Evolutionary conservation across 2,888 invertebrate species (phyloP).

Genomic region (Lamellibrachia satsuma): DNA sequence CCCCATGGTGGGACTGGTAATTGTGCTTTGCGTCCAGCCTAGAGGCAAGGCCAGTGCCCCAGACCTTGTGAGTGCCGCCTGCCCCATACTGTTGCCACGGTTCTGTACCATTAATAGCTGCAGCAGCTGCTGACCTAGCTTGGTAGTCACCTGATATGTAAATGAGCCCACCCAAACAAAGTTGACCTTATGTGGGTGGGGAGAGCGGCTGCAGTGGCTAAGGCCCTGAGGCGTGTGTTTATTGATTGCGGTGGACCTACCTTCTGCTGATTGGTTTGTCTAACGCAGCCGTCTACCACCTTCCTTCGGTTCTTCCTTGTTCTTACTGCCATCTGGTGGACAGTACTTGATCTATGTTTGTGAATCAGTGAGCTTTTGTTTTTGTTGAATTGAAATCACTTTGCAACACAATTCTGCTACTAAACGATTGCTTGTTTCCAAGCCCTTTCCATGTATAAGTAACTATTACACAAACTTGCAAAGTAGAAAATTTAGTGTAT

Average conservation of each 20-base stretch:
- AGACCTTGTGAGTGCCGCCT: background rate
- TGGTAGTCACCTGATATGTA: constrained; percentile 8
- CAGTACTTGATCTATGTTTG: background rate
- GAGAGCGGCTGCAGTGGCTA: background rate
- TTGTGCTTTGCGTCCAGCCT: background rate
- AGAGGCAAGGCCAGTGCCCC: background rate
- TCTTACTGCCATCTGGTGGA: background rate
- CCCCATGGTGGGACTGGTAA: background rate
- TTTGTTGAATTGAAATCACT: background rate
- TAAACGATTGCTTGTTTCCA: no score
- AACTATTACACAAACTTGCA: no score
- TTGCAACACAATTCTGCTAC: no score
- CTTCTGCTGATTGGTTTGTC: background rate
- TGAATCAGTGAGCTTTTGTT: background rate
- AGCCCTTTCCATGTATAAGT: no score
- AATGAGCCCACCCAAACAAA: constrained; percentile 17
- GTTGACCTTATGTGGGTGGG: constrained; percentile 13
- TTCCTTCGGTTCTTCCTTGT: background rate
- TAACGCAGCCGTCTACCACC: background rate
- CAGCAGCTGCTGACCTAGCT: background rate
- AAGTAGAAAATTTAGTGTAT: no score
- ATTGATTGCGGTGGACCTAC: background rate
- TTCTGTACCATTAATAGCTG: background rate
- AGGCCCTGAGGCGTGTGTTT: background rate
- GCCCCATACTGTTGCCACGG: background rate